Evolutionary conservation across 2,797 vertebrate species (phyloP), one percentile per base, ranked within the genome.

Genomic region (Microctenopoma stevenorrisi): DNA sequence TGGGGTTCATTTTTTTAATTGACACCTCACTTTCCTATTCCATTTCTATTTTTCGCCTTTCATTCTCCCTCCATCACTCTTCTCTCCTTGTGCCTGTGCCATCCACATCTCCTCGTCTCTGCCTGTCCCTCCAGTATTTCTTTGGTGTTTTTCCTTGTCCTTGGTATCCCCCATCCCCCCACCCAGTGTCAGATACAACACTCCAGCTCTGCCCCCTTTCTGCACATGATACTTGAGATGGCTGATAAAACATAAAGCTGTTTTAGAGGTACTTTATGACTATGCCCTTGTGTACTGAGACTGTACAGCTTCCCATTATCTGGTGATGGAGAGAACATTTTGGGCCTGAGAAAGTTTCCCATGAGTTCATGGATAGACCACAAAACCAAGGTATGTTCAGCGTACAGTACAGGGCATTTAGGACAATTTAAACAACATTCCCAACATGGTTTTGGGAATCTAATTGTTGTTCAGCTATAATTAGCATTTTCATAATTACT

Each of bases 1-100:
- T 72, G 76, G 90, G 92, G 92, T 93, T 97, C 94, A 98, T 98
- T 94, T 93, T 95, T 96, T 96, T 98, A 98, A 98, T 98, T 97
- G 97, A 96, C 97, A 96, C 96, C 95, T 96, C 95, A 92, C 93
- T 91, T 91, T 94, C 83, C 70, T 86, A 90, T 93, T 93, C 91
- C 90, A 86, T 88, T 92, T 93, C 88, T 91, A 86, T 91, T 92
- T 93, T 92, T 92, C 88, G 86, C 90, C 88, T 90, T 90, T 90
- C 89, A 88, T 89, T 89, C 85, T 87, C 77, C 86, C 82, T 87
- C 87, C 86, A 79, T 87, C 85, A 76, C 81, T 89, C 82, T 72
- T 72, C 74, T 70, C 77, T 76, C 74, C 85, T 79, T 72, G 43
- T 9, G 79, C 82, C 85, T 52, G 72, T 57, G 51, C 72, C 72